Percentiles rank a stretch among this genome's conserved stretches.
These are phyloP conservation scores for Protonemura montana DNA, from an alignment of 2,888 invertebrate species.

Conservation along the genomic window DNA sequence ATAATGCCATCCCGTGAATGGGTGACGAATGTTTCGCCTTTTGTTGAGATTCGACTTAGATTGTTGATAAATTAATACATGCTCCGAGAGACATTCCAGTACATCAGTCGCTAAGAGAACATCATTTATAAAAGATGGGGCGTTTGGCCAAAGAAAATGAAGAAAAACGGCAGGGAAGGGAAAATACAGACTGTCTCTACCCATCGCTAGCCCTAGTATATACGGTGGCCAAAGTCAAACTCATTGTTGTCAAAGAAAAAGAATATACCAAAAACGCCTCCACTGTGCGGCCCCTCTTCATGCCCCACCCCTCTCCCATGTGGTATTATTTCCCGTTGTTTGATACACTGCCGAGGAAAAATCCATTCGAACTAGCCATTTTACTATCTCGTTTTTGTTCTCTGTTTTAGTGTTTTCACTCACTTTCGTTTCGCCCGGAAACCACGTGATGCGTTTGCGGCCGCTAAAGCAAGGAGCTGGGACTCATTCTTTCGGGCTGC, in stretches of 20 bases:
- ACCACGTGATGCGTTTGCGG: conserved; percentile 19
- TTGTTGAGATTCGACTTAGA: conserved; percentile 15
- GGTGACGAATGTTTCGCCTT: not conserved
- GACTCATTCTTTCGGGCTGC: not conserved
- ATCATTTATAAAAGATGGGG: conserved; percentile 26
- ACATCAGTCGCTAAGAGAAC: conserved; percentile 29
- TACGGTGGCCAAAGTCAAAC: not conserved
- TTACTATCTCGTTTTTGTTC: conserved; percentile 39
- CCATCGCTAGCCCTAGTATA: not conserved
- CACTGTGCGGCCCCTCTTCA: not conserved
- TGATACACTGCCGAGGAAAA: conserved; percentile 32
- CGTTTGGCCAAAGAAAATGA: conserved; percentile 18
- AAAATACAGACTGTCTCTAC: not conserved
- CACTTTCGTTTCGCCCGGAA: conserved; percentile 30
- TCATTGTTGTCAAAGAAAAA: conserved; percentile 37
- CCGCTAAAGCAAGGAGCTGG: not conserved
- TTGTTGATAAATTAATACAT: conserved; percentile 33
- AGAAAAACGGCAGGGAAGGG: not conserved
- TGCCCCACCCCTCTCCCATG: not conserved
- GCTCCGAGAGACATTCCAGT: conserved; percentile 13
- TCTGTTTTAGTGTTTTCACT: conserved; percentile 40
- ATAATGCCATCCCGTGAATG: not conserved
- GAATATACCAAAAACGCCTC: conserved; percentile 22
- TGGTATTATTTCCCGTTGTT: conserved; percentile 27
- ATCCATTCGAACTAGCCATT: conserved; percentile 29